Percentiles rank a stretch among this genome's conserved stretches.
Evolutionary conservation across 2,113 vertebrate species (phyloP).

Genomic region (Myxocyprinus asiaticus): DNA sequence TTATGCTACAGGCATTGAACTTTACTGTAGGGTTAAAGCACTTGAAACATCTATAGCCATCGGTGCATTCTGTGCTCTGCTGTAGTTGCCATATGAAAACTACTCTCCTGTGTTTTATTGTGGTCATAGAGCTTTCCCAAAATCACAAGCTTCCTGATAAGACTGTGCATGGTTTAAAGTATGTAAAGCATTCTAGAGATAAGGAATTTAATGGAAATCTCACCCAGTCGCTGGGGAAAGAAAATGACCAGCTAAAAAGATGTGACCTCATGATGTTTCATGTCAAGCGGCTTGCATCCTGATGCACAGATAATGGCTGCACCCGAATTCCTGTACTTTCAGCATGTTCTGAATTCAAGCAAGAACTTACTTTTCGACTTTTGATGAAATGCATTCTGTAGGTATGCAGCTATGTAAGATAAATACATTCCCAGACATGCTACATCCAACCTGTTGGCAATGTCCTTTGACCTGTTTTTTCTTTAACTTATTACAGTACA

Average conservation of each 20-base stretch:
- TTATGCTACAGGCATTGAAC: not conserved
- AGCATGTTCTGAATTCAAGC: no score
- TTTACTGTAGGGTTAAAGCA: not conserved
- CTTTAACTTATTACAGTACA: no score
- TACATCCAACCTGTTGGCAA: no score
- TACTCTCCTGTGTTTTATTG: not conserved
- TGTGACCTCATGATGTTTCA: slow-evolving; percentile 3
- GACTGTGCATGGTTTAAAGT: not conserved
- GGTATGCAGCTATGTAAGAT: no score
- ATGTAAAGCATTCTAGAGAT: slow-evolving; percentile 18
- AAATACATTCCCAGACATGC: no score
- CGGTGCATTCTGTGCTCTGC: not conserved
- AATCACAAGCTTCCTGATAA: not conserved
- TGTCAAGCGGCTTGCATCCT: slow-evolving; percentile 7
- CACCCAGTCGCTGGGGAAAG: slow-evolving; percentile 28
- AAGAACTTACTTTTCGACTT: no score
- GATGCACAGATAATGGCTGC: slow-evolving; percentile 26
- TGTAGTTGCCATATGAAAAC: not conserved
- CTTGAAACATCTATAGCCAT: not conserved
- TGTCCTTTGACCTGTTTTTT: no score
- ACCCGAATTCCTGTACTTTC: no score
- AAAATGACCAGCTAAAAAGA: slow-evolving; percentile 2
- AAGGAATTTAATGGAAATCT: not conserved
- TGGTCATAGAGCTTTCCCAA: not conserved
- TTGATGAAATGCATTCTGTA: no score